Conservation (phyloP, 2,113 vertebrate genomes). For the Sigmodon hispidus region DNA sequence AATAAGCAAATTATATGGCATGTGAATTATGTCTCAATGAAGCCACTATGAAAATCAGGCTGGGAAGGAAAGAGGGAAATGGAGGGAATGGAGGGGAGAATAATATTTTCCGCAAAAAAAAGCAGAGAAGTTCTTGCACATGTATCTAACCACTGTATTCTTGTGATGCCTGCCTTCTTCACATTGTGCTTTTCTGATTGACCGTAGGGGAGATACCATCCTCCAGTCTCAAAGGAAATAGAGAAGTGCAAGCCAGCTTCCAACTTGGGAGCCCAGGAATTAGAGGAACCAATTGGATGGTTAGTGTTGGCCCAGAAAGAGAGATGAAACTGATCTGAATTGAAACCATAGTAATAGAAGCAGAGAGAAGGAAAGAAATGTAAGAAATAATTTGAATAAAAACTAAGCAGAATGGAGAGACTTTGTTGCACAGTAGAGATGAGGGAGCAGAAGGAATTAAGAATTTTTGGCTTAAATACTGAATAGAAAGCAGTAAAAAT, state of each 20-base stretch:
- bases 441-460: slow-evolving; percentile 25
- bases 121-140: neutral
- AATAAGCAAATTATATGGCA: neutral
- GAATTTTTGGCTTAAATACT: slow-evolving; percentile 42
- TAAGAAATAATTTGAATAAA: slow-evolving; percentile 25
- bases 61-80: neutral
- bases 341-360: neutral
- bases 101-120: neutral
- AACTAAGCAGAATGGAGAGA: slow-evolving; percentile 22
- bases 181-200: neutral
- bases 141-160: neutral
- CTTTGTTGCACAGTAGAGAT: neutral
- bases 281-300: neutral
- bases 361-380: neutral
- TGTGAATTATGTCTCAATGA: neutral
- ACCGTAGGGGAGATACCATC: neutral
- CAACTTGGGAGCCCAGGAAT: neutral
- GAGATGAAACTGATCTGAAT: neutral
- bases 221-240: neutral
- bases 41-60: neutral
- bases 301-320: neutral
- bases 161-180: neutral
- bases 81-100: neutral
- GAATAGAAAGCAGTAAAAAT: neutral
- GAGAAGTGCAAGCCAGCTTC: neutral